phyloP scores from a whole-genome alignment of 2,797 vertebrate genomes.

The Xiphorhynchus erythropygius region DNA sequence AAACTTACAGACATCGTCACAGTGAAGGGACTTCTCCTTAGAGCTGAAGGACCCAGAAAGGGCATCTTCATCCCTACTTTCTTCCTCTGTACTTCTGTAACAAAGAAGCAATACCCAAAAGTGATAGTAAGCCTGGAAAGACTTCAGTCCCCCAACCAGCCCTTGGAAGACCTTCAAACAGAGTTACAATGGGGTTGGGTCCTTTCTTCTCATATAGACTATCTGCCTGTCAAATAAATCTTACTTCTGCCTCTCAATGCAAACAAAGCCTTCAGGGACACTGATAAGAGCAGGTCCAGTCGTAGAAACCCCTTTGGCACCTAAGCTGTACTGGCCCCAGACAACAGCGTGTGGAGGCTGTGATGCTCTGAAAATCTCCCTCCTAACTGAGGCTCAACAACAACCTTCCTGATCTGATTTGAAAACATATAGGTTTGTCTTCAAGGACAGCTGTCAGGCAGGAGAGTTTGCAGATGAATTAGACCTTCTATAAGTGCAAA shows the following conservation, averaged over 20 bases:
- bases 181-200: accelerated
- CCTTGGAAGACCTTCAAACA: not conserved
- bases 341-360: accelerated
- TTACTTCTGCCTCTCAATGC: not conserved
- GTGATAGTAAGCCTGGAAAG: not conserved
- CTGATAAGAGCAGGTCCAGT: accelerated
- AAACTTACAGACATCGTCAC: not conserved
- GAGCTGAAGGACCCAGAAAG: not conserved
- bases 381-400: not conserved
- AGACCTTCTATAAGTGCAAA: not conserved
- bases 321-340: not conserved
- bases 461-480: not conserved
- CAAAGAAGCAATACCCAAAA: not conserved
- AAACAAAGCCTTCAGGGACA: not conserved
- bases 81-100: not conserved
- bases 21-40: not conserved
- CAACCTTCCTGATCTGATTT: not conserved
- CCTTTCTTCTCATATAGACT: not conserved
- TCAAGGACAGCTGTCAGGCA: not conserved
- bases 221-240: not conserved
- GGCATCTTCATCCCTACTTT: not conserved
- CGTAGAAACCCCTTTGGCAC: not conserved
- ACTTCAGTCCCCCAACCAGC: not conserved
- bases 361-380: not conserved
- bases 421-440: not conserved